Evolutionary conservation across 2,797 vertebrate genomes (phyloP), one percentile per base, ranked within the genome.

Genomic region (Dicrostonyx torquatus): DNA sequence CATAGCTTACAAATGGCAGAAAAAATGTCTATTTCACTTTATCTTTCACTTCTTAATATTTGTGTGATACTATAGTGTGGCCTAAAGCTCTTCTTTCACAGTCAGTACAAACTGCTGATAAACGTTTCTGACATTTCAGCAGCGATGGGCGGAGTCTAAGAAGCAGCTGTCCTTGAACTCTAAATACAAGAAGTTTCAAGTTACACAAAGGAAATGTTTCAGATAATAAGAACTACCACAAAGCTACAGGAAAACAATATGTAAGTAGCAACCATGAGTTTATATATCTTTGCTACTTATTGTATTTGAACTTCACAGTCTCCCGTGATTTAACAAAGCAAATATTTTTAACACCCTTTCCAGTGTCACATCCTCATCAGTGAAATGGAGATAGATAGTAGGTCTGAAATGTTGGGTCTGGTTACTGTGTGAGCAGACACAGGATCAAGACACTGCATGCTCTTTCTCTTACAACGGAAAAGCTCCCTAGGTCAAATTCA

Each of bases 171-270:
- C 72, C 43, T 94, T 83, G 70, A 92, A 91, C 89, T 84, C 14
- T 45, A 80, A 95, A 92, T 68, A 87, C 29, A 84, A 55, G 62
- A 85, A 55, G 34, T 26, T 94, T 89, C 53, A 89, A 92, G 55
- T 66, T 80, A 84, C n/a, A 73, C 26, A 13, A 6, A 86, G 12
- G 22, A 95, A 90, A 53, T 60, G 9, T 26, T 70, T 82, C 76
- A 48, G 70, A 55, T 76, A 70, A 78, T 15, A 90, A 66, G 29
- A 90, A 93, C 82, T 34, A 58, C 40, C 14, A 90, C 73, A 89
- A 66, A 87, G 37, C 40, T 60, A 37, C 9, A 40, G 79, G 80
- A 86, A 84, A 73, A 87, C 79, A 73, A 48, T n/a, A 62, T 11
- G 45, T 5, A 73, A 22, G 2, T 70, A 90, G 58, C 79, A 80